Conservation (phyloP, 2,113 vertebrate genomes). For the Tiliqua scincoides region DNA sequence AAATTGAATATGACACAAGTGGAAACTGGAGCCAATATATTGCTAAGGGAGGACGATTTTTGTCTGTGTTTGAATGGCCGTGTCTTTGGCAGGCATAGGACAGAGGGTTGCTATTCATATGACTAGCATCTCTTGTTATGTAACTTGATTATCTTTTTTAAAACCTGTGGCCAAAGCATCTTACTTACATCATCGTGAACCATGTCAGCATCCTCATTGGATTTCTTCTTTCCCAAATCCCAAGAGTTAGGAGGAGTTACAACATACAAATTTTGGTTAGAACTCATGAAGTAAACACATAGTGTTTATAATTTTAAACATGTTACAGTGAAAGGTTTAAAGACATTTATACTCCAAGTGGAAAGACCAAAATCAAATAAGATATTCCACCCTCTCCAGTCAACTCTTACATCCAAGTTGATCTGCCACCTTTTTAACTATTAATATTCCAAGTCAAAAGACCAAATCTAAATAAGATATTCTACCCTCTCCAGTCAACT, state of each 20-base stretch:
- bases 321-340: background rate
- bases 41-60: slow-evolving; percentile 54
- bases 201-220: slow-evolving; percentile 20
- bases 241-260: background rate
- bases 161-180: slow-evolving; percentile 35
- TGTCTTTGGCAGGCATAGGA: slow-evolving; percentile 49
- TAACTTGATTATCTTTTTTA: slow-evolving; percentile 18
- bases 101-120: slow-evolving; percentile 33
- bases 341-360: background rate
- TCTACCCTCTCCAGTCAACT: too few species aligned
- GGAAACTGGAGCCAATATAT: slow-evolving; percentile 60
- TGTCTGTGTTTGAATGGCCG: slow-evolving; percentile 48
- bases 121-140: slow-evolving; percentile 40
- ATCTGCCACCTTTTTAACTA: background rate
- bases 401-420: background rate
- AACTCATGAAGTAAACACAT: too few species aligned
- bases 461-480: too few species aligned
- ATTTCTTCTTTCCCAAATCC: background rate
- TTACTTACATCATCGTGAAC: background rate
- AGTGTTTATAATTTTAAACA: too few species aligned
- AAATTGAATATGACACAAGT: slow-evolving; percentile 65
- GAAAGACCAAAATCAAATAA: too few species aligned
- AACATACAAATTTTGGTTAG: too few species aligned
- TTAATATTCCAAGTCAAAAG: background rate
- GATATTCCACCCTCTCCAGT: too few species aligned